Percentiles rank a stretch among this genome's conserved stretches.
These are phyloP conservation scores for Morbakka virulenta DNA, from an alignment of 30 jellyfish, hydroid and myxozoan species.

Conservation along the genomic window DNA sequence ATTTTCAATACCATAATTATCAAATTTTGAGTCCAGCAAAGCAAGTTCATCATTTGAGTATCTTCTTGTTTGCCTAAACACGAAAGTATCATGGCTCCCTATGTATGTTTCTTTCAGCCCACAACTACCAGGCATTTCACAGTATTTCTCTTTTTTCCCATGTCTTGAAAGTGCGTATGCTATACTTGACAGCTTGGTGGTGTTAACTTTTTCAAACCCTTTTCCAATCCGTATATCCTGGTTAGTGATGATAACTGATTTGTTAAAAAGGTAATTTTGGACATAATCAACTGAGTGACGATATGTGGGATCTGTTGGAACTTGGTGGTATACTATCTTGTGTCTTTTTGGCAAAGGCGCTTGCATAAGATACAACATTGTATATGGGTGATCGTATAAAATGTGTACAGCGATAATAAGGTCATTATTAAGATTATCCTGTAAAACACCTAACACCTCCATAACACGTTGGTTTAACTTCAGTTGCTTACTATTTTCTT, in stretches of 20 bases:
- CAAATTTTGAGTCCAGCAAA: constrained; percentile 8
- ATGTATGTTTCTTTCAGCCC: constrained; percentile 17
- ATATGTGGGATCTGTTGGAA: constrained; percentile 36
- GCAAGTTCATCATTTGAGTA: constrained; percentile 12
- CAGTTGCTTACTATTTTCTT: too few species aligned
- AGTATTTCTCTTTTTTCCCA: constrained; percentile 48
- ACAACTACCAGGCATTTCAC: constrained; percentile 46
- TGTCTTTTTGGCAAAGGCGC: constrained; percentile 19
- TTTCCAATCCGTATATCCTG: constrained; percentile 49
- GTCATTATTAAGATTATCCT: constrained; percentile 34
- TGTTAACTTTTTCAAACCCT: constrained; percentile 48
- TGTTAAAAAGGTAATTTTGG: constrained; percentile 18
- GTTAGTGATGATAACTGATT: constrained; percentile 36
- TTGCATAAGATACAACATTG: constrained; percentile 11
- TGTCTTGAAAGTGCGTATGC: constrained; percentile 68
- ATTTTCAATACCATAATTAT: constrained; percentile 51
- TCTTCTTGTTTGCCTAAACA: constrained; percentile 15
- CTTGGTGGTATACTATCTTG: constrained; percentile 43
- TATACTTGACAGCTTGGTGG: constrained; percentile 2
- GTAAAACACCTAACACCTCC: constrained; percentile 41
- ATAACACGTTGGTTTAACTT: constrained; percentile 47
- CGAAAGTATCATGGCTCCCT: constrained; percentile 70
- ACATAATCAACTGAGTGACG: constrained; percentile 30
- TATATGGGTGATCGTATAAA: constrained; percentile 9
- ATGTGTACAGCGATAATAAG: constrained; percentile 46